phyloP scores from a whole-genome alignment of 2,888 invertebrate species.

The Lathronympha strigana region DNA sequence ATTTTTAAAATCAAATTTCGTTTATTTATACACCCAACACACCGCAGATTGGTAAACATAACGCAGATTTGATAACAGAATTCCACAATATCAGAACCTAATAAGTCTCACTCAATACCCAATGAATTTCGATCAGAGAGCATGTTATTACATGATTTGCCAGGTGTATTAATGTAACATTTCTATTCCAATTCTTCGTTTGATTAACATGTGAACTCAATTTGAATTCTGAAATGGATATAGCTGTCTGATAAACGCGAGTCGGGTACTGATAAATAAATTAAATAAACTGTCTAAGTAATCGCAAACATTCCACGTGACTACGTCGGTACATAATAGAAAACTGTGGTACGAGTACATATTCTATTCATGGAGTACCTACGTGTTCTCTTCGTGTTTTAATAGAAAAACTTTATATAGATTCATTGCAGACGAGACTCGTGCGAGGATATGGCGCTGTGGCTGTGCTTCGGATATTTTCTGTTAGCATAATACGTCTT shows the following conservation, averaged over 20 bases:
- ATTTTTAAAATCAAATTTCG: constrained; percentile 26
- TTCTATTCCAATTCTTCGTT: constrained; percentile 6
- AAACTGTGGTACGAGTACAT: constrained; percentile 41
- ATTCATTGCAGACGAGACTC: constrained; percentile 41
- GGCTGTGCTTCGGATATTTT: constrained; percentile 49
- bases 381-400: constrained; percentile 51
- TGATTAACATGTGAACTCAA: neutral
- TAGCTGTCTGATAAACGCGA: neutral
- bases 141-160: constrained; percentile 8
- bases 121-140: neutral
- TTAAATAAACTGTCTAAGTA: constrained; percentile 19
- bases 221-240: neutral
- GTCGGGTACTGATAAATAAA: neutral
- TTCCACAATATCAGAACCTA: constrained; percentile 2
- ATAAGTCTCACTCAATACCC: constrained; percentile 10
- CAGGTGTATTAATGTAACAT: neutral
- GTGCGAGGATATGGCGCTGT: constrained; percentile 44
- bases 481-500: constrained; percentile 61
- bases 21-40: constrained; percentile 7
- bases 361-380: constrained; percentile 52
- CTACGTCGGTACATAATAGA: constrained; percentile 30
- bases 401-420: constrained; percentile 53
- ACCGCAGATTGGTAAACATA: neutral
- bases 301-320: constrained; percentile 31
- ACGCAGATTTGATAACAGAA: neutral